Evolutionary conservation across 2,113 vertebrate genomes (phyloP).

Genomic region (Corynorhinus townsendii): DNA sequence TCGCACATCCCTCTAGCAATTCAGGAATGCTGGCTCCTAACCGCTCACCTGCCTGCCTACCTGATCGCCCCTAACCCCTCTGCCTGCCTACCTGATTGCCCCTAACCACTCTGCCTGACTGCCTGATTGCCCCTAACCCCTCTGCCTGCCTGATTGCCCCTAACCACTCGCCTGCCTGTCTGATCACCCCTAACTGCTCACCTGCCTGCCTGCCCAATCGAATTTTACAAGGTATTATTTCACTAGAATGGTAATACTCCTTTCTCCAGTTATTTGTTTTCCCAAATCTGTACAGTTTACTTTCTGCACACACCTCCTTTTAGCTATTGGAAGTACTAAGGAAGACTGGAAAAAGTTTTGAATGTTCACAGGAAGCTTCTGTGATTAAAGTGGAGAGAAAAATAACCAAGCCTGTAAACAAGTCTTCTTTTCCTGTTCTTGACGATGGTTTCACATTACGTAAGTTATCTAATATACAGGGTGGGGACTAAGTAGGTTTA

Average conservation of each 20-base stretch:
- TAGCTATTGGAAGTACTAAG: background rate
- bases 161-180: too few relatives aligned
- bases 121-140: too few relatives aligned
- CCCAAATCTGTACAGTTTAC: background rate
- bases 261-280: background rate
- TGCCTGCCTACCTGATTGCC: too few relatives aligned
- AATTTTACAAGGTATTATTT: slow-evolving; percentile 1
- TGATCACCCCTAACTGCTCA: too few relatives aligned
- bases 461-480: background rate
- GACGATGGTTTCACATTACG: background rate
- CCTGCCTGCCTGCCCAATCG: too few relatives aligned
- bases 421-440: background rate
- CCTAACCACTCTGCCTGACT: too few relatives aligned
- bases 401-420: background rate
- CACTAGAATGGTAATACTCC: background rate
- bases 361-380: background rate
- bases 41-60: too few relatives aligned
- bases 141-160: too few relatives aligned
- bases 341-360: background rate
- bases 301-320: background rate
- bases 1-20: too few relatives aligned
- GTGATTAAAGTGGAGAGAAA: slow-evolving; percentile 10
- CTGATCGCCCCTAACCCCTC: too few relatives aligned
- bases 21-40: too few relatives aligned
- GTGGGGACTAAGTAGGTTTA: background rate